A percentile compares a stretch with the other conserved stretches of the same genome.
Conservation (phyloP, 2,888 invertebrate species). For the Clitarchus hookeri region DNA sequence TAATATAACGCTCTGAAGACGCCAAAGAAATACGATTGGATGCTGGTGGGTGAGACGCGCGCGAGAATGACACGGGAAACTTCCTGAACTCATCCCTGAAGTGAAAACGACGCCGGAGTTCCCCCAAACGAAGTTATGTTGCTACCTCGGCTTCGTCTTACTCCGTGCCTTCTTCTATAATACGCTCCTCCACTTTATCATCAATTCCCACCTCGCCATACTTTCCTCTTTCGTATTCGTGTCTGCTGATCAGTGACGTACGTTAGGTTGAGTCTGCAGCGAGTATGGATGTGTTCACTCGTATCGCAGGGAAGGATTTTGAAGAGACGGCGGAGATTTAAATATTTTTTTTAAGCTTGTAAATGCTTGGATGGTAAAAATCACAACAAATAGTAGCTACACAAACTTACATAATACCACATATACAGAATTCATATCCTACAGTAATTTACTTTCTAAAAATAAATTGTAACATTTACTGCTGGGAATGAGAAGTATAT, state of each 20-base stretch:
- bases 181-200: not conserved
- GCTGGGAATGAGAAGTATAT: too few relatives aligned
- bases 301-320: too few relatives aligned
- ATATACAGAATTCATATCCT: too few relatives aligned
- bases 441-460: too few relatives aligned
- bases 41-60: not conserved
- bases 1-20: not conserved
- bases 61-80: not conserved
- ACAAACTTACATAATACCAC: too few relatives aligned
- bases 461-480: too few relatives aligned
- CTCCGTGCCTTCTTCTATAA: not conserved
- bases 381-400: too few relatives aligned
- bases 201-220: not conserved
- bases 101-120: not conserved
- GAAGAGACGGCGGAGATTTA: too few relatives aligned
- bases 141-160: not conserved
- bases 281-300: too few relatives aligned
- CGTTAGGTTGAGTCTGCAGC: not conserved
- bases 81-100: slow-evolving; percentile 2
- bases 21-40: slow-evolving; percentile 5
- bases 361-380: too few relatives aligned
- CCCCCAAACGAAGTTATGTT: slow-evolving; percentile 9
- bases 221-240: not conserved
- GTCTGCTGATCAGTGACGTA: not conserved
- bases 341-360: too few relatives aligned